A percentile compares a stretch with the other conserved stretches of the same genome.
Evolutionary conservation across 2,888 invertebrate species (phyloP).

Genomic region (Mythimna lalbum): DNA sequence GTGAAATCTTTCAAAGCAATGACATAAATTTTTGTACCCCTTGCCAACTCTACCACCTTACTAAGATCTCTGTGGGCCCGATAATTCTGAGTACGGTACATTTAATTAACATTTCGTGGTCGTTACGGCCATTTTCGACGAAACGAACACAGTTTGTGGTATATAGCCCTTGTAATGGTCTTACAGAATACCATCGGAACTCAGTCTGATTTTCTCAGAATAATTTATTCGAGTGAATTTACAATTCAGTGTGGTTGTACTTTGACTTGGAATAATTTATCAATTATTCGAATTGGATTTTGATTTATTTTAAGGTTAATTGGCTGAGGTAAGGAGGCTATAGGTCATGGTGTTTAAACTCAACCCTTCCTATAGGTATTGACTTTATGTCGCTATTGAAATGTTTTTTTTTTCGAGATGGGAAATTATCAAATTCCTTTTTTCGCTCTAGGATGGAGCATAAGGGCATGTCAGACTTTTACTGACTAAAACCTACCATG

Average conservation of each 20-base stretch:
- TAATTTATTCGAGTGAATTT: constrained; percentile 38
- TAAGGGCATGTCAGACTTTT: no score
- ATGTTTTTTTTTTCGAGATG: no score
- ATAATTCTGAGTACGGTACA: constrained; percentile 59
- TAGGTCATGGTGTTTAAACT: neutral
- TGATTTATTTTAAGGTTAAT: constrained; percentile 18
- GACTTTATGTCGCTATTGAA: neutral
- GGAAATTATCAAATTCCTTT: no score
- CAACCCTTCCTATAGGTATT: neutral
- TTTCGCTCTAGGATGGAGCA: no score
- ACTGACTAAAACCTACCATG: no score
- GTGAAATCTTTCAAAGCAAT: no score
- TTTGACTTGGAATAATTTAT: constrained; percentile 31
- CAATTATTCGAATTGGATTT: constrained; percentile 9
- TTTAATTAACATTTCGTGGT: constrained; percentile 59
- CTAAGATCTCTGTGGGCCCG: constrained; percentile 22
- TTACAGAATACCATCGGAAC: constrained; percentile 13
- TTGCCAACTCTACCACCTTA: constrained; percentile 10
- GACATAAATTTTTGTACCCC: neutral
- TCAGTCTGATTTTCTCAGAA: constrained; percentile 44
- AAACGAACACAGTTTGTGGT: constrained; percentile 53
- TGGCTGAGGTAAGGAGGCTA: neutral
- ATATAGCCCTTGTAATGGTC: constrained; percentile 28
- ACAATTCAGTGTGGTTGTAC: constrained; percentile 34
- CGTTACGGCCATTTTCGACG: constrained; percentile 37